Base-by-base conservation (phyloP, 2,113 vertebrate genomes). In the Gymnobelideus leadbeateri region DNA sequence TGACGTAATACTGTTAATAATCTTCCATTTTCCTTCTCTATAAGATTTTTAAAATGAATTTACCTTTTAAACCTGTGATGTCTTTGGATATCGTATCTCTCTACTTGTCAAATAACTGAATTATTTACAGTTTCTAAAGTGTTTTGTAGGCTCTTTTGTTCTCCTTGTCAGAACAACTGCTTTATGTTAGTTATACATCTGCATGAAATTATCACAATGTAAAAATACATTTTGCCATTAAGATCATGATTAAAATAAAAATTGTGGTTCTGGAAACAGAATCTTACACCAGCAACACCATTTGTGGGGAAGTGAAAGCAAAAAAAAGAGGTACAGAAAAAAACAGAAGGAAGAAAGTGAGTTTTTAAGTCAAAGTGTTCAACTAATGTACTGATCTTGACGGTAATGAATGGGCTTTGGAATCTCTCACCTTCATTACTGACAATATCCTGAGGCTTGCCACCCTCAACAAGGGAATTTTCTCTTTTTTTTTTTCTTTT, bases 341-440 rank as follows among this genome's bases (percentile, higher is more conserved):
- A 43, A 84, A 37, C 5, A 5, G 37, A 43, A 84, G n/a, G 31
- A 21, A 31, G n/a, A 12, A 51, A 93, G 57, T 31, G n/a, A n/a
- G 51, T 55, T 52, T 47, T 19, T 12, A 50, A 90, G 50, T 55
- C 89, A 54, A 51, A 28, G 54, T 61, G 89, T 49, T 91, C 26
- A 21, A 46, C 92, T n/a, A 89, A n/a, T 93, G 61, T 1, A 21
- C 14, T 93, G 93, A 89, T 84, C 46, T 46, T 0, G 3, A 89
- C 54, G 94, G 89, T 51, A 46, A 19, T 1, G 46, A 46, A 19
- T 1, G 46, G 53, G n/a, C 92, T 46, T 31, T 84, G 50, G 89
- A 84, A 51, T 68, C 54, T 89, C 77, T 68, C 51, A 61, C 91
- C 68, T 77, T 97, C 96, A 95, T 96, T 93, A 92, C 93, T 49